Percentiles rank a stretch among this genome's conserved stretches.
phyloP scores from a whole-genome alignment of 2,888 invertebrate species.

The Melikaiella ostensackeni region DNA sequence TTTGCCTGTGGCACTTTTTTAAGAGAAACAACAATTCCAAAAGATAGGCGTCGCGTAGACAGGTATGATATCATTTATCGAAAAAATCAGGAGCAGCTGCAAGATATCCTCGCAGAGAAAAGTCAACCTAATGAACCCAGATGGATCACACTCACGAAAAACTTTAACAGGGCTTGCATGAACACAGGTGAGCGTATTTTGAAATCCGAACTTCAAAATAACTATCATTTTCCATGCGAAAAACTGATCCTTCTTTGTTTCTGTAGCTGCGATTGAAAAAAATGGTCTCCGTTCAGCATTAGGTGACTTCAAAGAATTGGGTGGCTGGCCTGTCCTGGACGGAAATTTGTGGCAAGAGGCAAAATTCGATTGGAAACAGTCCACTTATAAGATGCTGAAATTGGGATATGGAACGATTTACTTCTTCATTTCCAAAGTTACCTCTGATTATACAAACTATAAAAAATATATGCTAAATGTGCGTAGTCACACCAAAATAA shows the following conservation, averaged over 20 bases:
- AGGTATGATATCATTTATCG: too few relatives aligned
- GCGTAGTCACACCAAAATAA: slow-evolving; percentile 62
- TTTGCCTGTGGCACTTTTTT: too few relatives aligned
- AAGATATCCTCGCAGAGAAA: too few relatives aligned
- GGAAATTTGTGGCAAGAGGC: slow-evolving; percentile 85
- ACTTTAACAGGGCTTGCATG: too few relatives aligned
- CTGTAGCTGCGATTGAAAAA: slow-evolving; percentile 82
- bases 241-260: too few relatives aligned
- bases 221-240: too few relatives aligned
- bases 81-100: too few relatives aligned
- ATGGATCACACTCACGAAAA: too few relatives aligned
- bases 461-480: slow-evolving; percentile 91
- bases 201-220: too few relatives aligned
- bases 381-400: slow-evolving; percentile 88
- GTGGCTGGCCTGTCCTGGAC: slow-evolving; percentile 96
- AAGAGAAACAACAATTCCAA: too few relatives aligned
- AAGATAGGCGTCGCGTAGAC: slow-evolving; percentile 76
- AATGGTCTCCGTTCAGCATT: slow-evolving; percentile 86
- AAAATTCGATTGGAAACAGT: slow-evolving; percentile 88
- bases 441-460: slow-evolving; percentile 93
- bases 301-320: slow-evolving; percentile 85
- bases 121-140: too few relatives aligned
- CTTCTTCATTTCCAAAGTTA: slow-evolving; percentile 93
- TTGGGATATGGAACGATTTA: slow-evolving; percentile 93
- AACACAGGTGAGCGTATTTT: too few relatives aligned